These are phyloP conservation scores for Dasypogon diadema DNA, from an alignment of 2,888 invertebrate genomes.

Conservation along the genomic window DNA sequence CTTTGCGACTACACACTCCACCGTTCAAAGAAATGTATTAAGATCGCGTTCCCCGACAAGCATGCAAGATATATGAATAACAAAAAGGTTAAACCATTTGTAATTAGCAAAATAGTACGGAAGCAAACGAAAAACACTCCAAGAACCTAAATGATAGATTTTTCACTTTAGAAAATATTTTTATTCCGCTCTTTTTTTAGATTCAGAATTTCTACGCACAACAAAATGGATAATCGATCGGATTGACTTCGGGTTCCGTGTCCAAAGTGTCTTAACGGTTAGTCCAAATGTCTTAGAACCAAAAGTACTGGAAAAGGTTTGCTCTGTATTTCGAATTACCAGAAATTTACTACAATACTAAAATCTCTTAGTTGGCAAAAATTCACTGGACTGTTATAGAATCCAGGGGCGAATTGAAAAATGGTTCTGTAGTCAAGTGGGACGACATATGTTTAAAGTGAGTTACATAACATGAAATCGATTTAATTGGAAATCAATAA, in stretches of 20 bases:
- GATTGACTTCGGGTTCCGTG: slow-evolving; percentile 75
- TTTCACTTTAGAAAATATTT: no score
- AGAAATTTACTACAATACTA: slow-evolving; percentile 54
- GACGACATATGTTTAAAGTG: slow-evolving; percentile 58
- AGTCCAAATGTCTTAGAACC: slow-evolving; percentile 78
- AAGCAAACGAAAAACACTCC: no score
- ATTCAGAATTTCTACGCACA: slow-evolving; percentile 72
- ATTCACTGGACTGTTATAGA: slow-evolving; percentile 71
- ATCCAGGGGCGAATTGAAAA: slow-evolving; percentile 64
- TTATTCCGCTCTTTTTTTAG: slow-evolving; percentile 30
- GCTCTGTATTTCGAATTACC: no score
- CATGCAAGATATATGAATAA: no score
- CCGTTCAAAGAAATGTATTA: no score
- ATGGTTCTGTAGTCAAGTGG: slow-evolving; percentile 58
- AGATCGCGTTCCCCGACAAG: no score
- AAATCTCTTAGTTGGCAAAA: slow-evolving; percentile 67
- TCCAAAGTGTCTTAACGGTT: slow-evolving; percentile 74
- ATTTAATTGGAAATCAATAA: not conserved
- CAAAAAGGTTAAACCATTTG: no score
- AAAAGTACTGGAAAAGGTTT: slow-evolving; percentile 70
- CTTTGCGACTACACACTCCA: no score
- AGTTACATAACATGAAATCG: slow-evolving; percentile 16
- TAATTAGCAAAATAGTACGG: no score
- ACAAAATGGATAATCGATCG: slow-evolving; percentile 80
- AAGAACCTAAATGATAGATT: no score